Evolutionary conservation across 1,140 invertebrate genomes (phyloP), one percentile per base, ranked within the genome.

Genomic region (Pararge aegeria): DNA sequence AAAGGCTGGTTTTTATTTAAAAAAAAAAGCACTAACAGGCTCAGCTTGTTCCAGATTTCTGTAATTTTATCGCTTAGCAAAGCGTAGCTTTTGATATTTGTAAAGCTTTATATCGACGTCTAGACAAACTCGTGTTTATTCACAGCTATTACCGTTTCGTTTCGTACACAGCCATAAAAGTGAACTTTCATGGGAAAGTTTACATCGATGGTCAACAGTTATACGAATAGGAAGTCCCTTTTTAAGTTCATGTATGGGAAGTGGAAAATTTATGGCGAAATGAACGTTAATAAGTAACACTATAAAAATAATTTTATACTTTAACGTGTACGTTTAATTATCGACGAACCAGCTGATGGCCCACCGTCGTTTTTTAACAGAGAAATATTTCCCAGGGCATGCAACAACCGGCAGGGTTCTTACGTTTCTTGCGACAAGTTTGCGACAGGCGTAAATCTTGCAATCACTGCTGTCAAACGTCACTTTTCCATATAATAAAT

Each of bases 101-200:
- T 5, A 12, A 16, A 18, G 38, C 15, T 6, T 48, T 18, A 48
- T 34, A 7, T 48, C 19, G 53, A 46, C 13, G 29, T 56, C 54
- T 56, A 56, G 54, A 56, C 54, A 56, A 16, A 48, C 54, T 56
- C 27, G 30, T 56, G 54, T 56, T 56, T 48, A 56, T 37, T 48
- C 44, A 56, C 24, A 48, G 18, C 19, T 38, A 34, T 37, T 53
- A 53, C 34, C n/a, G 51, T 19, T 53, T 38, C 37, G 18, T 42
- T 42, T 42, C 38, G 38, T 42, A 16, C 5, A 16, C 5, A 42
- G 10, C 13, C 38, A 42, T 42, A 42, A 42, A 42, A 42, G 38
- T 15, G 38, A 42, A 42, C 38, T 42, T 40, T 20, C 51, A 19
- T 37, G 18, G 34, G 34, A 53, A 38, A 38, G 18, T 53, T 38